Evolutionary conservation across 1,140 invertebrate species (phyloP).

Genomic region (Hypsibius dujardini): DNA sequence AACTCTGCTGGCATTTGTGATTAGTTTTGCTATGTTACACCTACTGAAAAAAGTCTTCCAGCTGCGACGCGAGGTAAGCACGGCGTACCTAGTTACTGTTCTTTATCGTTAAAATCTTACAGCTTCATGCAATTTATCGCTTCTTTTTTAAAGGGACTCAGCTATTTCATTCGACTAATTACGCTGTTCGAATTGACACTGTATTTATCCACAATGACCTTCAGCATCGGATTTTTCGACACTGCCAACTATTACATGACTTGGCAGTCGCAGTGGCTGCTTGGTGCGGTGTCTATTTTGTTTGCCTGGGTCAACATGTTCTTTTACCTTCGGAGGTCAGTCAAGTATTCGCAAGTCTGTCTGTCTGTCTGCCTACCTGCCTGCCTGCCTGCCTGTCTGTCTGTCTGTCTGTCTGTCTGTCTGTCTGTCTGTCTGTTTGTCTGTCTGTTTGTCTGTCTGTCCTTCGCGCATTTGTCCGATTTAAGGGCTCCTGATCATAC

Average conservation of each 20-base stretch:
- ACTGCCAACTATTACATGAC: neutral
- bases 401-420: too few relatives aligned
- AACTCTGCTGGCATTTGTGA: constrained; percentile 1
- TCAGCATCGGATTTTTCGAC: neutral
- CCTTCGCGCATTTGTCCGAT: too few relatives aligned
- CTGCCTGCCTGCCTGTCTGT: neutral
- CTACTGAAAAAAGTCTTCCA: neutral
- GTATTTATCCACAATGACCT: neutral
- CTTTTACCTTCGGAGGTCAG: neutral
- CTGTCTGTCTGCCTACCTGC: neutral
- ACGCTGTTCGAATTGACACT: neutral
- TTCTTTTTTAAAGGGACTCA: neutral
- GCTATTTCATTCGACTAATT: neutral
- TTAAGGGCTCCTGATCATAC: too few relatives aligned
- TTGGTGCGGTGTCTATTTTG: neutral
- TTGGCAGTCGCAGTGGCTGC: constrained; percentile 15
- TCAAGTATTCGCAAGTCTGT: neutral
- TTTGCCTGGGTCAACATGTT: constrained; percentile 5
- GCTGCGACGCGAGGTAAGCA: neutral
- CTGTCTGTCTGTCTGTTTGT: too few relatives aligned
- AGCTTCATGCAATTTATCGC: neutral
- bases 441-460: too few relatives aligned
- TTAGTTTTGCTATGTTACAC: neutral
- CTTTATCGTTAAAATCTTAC: neutral
- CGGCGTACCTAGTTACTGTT: neutral